Percentiles rank a stretch among this genome's conserved stretches.
phyloP scores from a whole-genome alignment of 1,140 invertebrate genomes.

The Aphis gossypii region DNA sequence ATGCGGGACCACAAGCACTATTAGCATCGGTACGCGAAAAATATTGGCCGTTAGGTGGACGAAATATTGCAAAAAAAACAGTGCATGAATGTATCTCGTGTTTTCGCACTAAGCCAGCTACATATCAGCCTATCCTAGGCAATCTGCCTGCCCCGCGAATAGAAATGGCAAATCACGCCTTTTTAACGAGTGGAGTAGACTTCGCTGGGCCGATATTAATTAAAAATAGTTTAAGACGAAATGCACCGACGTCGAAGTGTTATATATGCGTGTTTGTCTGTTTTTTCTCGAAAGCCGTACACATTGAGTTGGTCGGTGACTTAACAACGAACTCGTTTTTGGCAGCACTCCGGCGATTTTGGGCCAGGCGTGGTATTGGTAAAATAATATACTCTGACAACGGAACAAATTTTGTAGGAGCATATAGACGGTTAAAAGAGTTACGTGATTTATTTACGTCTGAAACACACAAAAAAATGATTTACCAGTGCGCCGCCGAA shows the following conservation, averaged over 20 bases:
- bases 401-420: constrained; percentile 64
- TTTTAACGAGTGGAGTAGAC: constrained; percentile 63
- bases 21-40: constrained; percentile 60
- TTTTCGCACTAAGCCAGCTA: constrained; percentile 59
- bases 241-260: constrained; percentile 62
- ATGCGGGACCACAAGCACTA: constrained; percentile 61
- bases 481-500: background rate
- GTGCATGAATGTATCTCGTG: constrained; percentile 62
- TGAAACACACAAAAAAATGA: background rate
- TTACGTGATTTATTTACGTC: background rate
- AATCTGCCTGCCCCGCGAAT: constrained; percentile 60
- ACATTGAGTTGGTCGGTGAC: constrained; percentile 65
- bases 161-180: constrained; percentile 60
- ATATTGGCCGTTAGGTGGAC: constrained; percentile 62
- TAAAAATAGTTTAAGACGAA: constrained; percentile 61
- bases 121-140: constrained; percentile 62
- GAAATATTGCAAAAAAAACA: constrained; percentile 60
- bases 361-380: constrained; percentile 63
- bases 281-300: constrained; percentile 64
- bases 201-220: constrained; percentile 64
- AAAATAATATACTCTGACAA: constrained; percentile 63
- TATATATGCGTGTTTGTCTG: constrained; percentile 66
- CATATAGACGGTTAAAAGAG: constrained; percentile 51
- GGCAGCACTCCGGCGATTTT: constrained; percentile 64
- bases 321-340: constrained; percentile 64